These are phyloP conservation scores for Polyploca ridens DNA, from an alignment of 2,888 invertebrate species.

Conservation along the genomic window DNA sequence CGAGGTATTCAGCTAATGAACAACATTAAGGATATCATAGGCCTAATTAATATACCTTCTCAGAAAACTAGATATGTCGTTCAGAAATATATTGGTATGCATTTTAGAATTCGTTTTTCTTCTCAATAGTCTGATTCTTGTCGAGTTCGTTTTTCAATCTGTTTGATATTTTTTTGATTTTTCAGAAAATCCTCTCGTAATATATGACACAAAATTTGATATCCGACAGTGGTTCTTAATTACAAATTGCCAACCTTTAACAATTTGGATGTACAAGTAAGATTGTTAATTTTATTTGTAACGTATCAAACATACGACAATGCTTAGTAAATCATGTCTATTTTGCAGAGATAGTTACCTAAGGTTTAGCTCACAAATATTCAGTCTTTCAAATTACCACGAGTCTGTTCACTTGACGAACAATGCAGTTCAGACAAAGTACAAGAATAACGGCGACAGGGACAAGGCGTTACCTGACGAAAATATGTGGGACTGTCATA, in stretches of 20 bases:
- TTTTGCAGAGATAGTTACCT: conserved; percentile 92
- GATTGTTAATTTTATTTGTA: conserved; percentile 24
- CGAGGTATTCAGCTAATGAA: conserved; percentile 95
- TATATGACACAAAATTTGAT: conserved; percentile 97
- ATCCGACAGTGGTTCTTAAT: conserved; percentile 98
- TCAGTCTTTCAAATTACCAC: conserved; percentile 93
- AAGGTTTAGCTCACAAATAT: conserved; percentile 96
- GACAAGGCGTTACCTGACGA: conserved; percentile 92
- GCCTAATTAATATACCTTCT: conserved; percentile 87
- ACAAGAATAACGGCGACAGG: conserved; percentile 88
- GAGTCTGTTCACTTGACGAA: conserved; percentile 97
- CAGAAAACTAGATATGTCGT: conserved; percentile 93
- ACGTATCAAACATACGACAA: conserved; percentile 13
- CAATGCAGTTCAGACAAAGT: conserved; percentile 96
- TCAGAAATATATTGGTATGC: conserved; percentile 97
- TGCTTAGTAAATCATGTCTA: conserved; percentile 10
- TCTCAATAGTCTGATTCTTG: no score
- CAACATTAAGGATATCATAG: conserved; percentile 92
- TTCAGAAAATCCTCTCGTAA: conserved; percentile 93
- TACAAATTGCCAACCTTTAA: conserved; percentile 94
- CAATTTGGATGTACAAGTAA: conserved; percentile 96
- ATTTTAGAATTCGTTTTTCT: neutral
- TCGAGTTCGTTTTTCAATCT: no score
- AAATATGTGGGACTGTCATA: conserved; percentile 97
- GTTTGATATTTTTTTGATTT: conserved; percentile 20